Conservation (phyloP, 2,888 invertebrate genomes). For the Sarcophaga rosellei region DNA sequence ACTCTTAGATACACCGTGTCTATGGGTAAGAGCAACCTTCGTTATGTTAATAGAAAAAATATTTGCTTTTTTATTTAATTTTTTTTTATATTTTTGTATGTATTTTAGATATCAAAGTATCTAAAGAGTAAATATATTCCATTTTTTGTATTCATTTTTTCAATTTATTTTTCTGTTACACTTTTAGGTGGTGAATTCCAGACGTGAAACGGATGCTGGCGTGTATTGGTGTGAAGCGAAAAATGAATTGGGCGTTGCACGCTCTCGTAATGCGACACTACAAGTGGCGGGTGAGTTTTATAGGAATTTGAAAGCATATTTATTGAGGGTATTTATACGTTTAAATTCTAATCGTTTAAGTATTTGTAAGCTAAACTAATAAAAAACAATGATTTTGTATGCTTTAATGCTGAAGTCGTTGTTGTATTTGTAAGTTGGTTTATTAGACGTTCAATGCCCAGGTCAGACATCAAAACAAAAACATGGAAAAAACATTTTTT, state of each 20-base stretch:
- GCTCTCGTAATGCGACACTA: conserved; percentile 92
- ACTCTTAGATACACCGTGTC: neutral
- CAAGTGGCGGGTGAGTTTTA: conserved; percentile 89
- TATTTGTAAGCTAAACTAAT: too few relatives aligned
- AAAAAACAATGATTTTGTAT: too few relatives aligned
- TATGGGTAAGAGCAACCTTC: conserved; percentile 32
- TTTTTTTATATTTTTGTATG: conserved; percentile 14
- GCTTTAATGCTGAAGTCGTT: too few relatives aligned
- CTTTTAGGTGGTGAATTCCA: conserved; percentile 87
- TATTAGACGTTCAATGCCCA: too few relatives aligned
- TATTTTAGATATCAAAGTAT: conserved; percentile 14
- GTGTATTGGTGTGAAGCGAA: conserved; percentile 94
- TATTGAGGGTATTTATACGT: neutral
- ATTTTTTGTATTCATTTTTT: conserved; percentile 51
- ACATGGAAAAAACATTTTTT: too few relatives aligned
- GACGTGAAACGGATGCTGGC: conserved; percentile 92
- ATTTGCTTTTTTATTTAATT: conserved; percentile 55
- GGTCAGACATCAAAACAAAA: too few relatives aligned
- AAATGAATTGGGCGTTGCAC: conserved; percentile 90
- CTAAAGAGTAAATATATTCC: neutral
- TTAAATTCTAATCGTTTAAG: neutral
- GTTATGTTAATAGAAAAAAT: conserved; percentile 52
- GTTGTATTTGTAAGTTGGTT: too few relatives aligned
- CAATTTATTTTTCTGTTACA: conserved; percentile 59
- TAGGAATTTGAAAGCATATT: neutral